Evolutionary conservation across 2,888 invertebrate genomes (phyloP).

Genomic region (Meandrusa payeni): DNA sequence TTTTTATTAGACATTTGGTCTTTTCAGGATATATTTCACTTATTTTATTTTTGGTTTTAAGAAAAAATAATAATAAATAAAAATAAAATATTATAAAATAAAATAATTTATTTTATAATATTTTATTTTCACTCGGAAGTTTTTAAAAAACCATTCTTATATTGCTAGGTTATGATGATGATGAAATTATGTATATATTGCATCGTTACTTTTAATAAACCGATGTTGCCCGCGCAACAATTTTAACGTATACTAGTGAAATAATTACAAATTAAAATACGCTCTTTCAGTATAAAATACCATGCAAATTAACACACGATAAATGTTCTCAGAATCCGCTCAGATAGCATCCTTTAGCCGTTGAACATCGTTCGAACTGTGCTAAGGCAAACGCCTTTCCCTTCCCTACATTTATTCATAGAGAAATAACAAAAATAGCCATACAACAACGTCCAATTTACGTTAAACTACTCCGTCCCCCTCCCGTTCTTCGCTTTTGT

Average conservation of each 20-base stretch:
- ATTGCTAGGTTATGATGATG: too few species aligned
- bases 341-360: slow-evolving; percentile 51
- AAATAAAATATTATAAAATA: too few species aligned
- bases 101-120: background rate
- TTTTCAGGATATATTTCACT: too few species aligned
- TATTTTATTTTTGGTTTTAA: too few species aligned
- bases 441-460: slow-evolving; percentile 53
- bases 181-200: too few species aligned
- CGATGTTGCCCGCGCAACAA: background rate
- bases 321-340: slow-evolving; percentile 42
- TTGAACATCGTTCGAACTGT: slow-evolving; percentile 65
- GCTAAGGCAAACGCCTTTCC: slow-evolving; percentile 79
- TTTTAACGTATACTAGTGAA: background rate
- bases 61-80: too few species aligned
- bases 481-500: slow-evolving; percentile 22
- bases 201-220: too few species aligned
- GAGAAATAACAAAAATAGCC: slow-evolving; percentile 80
- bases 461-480: slow-evolving; percentile 38
- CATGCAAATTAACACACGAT: slow-evolving; percentile 36
- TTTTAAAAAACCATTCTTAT: too few species aligned
- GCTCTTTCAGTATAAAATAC: slow-evolving; percentile 2
- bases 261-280: slow-evolving; percentile 16
- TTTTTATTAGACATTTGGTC: too few species aligned
- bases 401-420: slow-evolving; percentile 77
- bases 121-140: background rate